Evolutionary conservation across 2,113 vertebrate species (phyloP).

Genomic region (Pluvianellus socialis): DNA sequence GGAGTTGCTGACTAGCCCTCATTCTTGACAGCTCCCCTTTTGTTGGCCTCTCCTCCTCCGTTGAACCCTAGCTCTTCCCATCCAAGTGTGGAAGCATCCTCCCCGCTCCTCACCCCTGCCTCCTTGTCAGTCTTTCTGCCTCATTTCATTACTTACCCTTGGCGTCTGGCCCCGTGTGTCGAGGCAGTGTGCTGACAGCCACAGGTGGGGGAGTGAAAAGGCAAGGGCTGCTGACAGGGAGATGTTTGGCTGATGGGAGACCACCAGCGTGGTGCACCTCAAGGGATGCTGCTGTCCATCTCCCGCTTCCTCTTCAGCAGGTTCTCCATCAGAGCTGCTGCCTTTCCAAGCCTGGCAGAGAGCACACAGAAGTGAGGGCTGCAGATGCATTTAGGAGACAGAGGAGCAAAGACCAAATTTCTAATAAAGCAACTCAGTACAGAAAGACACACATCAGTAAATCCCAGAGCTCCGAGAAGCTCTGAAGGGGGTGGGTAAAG

Average conservation of each 20-base stretch:
- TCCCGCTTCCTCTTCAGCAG: not conserved
- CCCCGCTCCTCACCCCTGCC: not conserved
- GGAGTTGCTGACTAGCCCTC: not conserved
- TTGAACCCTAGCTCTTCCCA: not conserved
- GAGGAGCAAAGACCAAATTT: not conserved
- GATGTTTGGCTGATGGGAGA: not conserved
- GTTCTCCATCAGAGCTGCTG: not conserved
- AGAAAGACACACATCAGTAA: not conserved
- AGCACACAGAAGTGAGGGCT: not conserved
- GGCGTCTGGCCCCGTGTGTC: fast-evolving
- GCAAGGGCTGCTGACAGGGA: not conserved
- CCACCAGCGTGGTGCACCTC: not conserved
- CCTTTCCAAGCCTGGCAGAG: not conserved
- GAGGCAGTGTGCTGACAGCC: not conserved
- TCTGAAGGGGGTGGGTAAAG: not conserved
- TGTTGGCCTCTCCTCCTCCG: not conserved
- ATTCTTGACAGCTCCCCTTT: not conserved
- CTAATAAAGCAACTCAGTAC: not conserved
- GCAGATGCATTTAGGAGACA: not conserved
- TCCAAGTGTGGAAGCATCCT: not conserved
- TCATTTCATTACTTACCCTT: not conserved
- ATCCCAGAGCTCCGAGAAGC: not conserved
- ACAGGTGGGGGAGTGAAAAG: not conserved
- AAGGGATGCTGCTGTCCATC: not conserved
- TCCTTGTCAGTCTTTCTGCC: not conserved